phyloP scores from a whole-genome alignment of 2,888 invertebrate genomes.

The Diloba caeruleocephala region DNA sequence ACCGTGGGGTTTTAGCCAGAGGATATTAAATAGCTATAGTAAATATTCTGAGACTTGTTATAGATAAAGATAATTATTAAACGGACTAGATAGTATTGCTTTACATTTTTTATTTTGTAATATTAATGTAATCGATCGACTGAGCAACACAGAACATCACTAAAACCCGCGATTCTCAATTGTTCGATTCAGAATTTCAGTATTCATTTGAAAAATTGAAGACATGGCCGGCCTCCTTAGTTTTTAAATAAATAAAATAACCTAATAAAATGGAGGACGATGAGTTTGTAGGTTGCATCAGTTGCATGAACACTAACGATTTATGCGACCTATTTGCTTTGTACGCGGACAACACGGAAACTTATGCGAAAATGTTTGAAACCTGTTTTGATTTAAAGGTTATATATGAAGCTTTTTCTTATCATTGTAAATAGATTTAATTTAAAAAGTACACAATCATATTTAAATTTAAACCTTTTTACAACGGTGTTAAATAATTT shows the following conservation, averaged over 20 bases:
- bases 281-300: slow-evolving; percentile 85
- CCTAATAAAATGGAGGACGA: slow-evolving; percentile 75
- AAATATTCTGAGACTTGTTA: too few species aligned
- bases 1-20: too few species aligned
- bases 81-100: too few species aligned
- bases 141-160: slow-evolving; percentile 21
- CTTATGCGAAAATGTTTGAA: slow-evolving; percentile 83
- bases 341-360: slow-evolving; percentile 78
- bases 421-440: slow-evolving; percentile 41
- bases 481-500: slow-evolving; percentile 4
- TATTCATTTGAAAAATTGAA: slow-evolving; percentile 18
- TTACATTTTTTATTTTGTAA: too few species aligned
- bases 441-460: slow-evolving; percentile 23
- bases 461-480: slow-evolving; percentile 29
- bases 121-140: slow-evolving; percentile 29
- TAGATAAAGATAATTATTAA: too few species aligned
- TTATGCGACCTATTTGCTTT: slow-evolving; percentile 86
- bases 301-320: slow-evolving; percentile 83
- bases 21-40: too few species aligned
- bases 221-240: slow-evolving; percentile 62
- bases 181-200: slow-evolving; percentile 36
- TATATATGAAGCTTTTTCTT: slow-evolving; percentile 42
- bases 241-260: slow-evolving; percentile 50
- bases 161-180: slow-evolving; percentile 54
- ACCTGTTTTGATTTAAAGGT: slow-evolving; percentile 84